These are phyloP conservation scores for Aphodius sticticus DNA, from an alignment of 2,888 invertebrate species.

Conservation along the genomic window DNA sequence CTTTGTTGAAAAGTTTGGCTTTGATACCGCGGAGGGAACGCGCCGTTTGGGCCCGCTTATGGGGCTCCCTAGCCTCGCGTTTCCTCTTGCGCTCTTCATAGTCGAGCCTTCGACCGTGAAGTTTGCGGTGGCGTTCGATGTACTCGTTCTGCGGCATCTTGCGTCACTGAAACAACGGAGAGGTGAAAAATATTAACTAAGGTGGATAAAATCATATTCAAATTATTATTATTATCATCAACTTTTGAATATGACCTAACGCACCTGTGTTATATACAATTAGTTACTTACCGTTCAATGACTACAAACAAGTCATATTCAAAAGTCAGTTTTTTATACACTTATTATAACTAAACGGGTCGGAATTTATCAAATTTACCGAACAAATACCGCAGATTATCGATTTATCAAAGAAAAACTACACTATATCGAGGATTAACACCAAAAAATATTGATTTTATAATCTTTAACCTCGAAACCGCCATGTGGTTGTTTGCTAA, in stretches of 20 bases:
- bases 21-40: slow-evolving; percentile 93
- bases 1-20: slow-evolving; percentile 97
- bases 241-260: slow-evolving; percentile 59
- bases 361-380: not conserved
- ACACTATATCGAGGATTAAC: slow-evolving; percentile 17
- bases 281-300: slow-evolving; percentile 51
- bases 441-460: not conserved
- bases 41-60: slow-evolving; percentile 90
- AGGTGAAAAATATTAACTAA: slow-evolving; percentile 40
- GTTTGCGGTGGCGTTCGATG: slow-evolving; percentile 96
- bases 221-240: slow-evolving; percentile 39
- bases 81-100: slow-evolving; percentile 97
- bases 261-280: slow-evolving; percentile 33
- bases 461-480: slow-evolving; percentile 15
- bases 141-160: slow-evolving; percentile 99
- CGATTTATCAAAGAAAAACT: slow-evolving; percentile 30
- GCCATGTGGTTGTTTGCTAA: slow-evolving; percentile 27
- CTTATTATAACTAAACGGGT: slow-evolving; percentile 17
- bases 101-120: slow-evolving; percentile 95
- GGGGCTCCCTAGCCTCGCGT: slow-evolving; percentile 92
- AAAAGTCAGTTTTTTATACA: slow-evolving; percentile 36
- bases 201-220: slow-evolving; percentile 55
- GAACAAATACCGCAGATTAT: not conserved
- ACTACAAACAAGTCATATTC: slow-evolving; percentile 40
- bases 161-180: slow-evolving; percentile 49